phyloP scores from a whole-genome alignment of 2,888 invertebrate species.

The Amphipoea oculea region DNA sequence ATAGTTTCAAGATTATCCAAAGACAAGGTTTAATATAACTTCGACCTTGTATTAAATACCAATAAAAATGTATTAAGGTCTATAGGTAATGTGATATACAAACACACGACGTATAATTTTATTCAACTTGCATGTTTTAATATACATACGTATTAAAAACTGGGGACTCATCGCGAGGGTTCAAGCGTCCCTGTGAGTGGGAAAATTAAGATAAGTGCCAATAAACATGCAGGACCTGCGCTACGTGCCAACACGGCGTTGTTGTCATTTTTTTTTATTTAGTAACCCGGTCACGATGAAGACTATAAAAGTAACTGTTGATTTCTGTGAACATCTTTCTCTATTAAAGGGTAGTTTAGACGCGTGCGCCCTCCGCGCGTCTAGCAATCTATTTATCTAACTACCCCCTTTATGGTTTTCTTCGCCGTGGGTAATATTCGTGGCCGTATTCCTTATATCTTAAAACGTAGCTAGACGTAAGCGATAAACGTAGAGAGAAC shows the following conservation, averaged over 20 bases:
- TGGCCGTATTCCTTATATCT: slow-evolving; percentile 65
- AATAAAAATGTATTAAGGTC: neutral
- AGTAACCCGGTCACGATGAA: slow-evolving; percentile 75
- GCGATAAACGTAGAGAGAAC: slow-evolving; percentile 60
- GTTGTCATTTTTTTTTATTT: slow-evolving; percentile 70
- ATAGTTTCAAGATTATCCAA: neutral
- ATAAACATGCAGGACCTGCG: slow-evolving; percentile 49
- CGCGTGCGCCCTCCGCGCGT: slow-evolving; percentile 75
- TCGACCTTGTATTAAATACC: neutral
- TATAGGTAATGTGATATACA: neutral
- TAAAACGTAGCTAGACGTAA: slow-evolving; percentile 57
- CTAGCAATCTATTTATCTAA: slow-evolving; percentile 84
- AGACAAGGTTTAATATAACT: neutral
- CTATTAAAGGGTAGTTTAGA: slow-evolving; percentile 83
- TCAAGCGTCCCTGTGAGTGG: slow-evolving; percentile 49
- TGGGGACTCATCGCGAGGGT: slow-evolving; percentile 35
- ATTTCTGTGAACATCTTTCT: slow-evolving; percentile 81
- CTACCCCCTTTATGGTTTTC: slow-evolving; percentile 82
- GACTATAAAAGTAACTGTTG: slow-evolving; percentile 82
- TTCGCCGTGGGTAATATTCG: slow-evolving; percentile 75
- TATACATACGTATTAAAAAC: slow-evolving; percentile 42
- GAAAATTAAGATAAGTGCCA: slow-evolving; percentile 62
- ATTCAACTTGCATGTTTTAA: slow-evolving; percentile 50
- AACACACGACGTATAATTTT: slow-evolving; percentile 38
- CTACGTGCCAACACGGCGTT: slow-evolving; percentile 57